Conservation (phyloP, 2,797 vertebrate species). For the Platalea minor region DNA sequence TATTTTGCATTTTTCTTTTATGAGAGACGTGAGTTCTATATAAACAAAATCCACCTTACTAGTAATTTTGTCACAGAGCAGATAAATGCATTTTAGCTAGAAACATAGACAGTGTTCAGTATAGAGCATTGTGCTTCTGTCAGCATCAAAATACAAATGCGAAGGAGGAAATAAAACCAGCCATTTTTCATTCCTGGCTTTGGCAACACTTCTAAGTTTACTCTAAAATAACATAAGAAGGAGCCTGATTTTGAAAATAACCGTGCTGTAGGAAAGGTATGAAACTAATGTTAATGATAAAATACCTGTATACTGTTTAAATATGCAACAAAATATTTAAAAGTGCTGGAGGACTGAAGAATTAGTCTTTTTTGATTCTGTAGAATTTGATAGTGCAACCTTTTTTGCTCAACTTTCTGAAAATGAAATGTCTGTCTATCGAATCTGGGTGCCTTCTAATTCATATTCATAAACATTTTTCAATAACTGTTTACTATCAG, state of each 20-base stretch:
- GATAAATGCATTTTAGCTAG: not conserved
- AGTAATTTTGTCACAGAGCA: not conserved
- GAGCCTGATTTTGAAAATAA: conserved; percentile 27
- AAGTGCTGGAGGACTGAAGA: not conserved
- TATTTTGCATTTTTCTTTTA: conserved; percentile 16
- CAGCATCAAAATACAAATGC: not conserved
- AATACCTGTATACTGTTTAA: not conserved
- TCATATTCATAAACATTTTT: conserved; percentile 12
- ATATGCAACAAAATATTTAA: not conserved
- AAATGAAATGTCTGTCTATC: not conserved
- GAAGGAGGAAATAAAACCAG: conserved; percentile 8
- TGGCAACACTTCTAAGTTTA: not conserved
- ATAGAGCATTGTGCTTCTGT: not conserved
- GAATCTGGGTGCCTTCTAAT: not conserved
- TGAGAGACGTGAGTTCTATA: not conserved
- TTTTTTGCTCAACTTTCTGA: not conserved
- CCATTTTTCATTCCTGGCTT: not conserved
- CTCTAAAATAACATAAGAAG: not conserved
- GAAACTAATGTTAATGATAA: not conserved
- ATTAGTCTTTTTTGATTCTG: not conserved
- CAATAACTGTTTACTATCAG: not conserved
- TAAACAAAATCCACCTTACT: not conserved
- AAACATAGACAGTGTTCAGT: not conserved
- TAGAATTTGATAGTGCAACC: not conserved
- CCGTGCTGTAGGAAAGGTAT: not conserved